These are phyloP conservation scores for Aepyceros melampus DNA, from an alignment of 2,113 vertebrate species.

Conservation along the genomic window DNA sequence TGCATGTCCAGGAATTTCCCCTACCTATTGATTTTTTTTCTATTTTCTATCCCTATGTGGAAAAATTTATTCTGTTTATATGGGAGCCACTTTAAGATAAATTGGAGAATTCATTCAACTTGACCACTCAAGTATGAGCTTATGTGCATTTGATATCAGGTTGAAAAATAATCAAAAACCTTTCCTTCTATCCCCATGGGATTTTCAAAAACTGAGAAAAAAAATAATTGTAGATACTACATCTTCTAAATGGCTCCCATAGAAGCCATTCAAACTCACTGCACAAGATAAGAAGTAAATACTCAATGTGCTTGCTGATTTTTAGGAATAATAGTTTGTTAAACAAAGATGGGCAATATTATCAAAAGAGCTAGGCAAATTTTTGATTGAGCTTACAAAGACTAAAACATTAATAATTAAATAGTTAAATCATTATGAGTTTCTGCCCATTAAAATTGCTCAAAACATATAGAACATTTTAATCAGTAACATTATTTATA, in stretches of 20 bases:
- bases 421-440: neutral
- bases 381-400: neutral
- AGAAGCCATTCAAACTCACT: neutral
- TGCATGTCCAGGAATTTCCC: neutral
- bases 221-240: neutral
- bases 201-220: neutral
- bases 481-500: neutral
- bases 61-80: slow-evolving; percentile 20
- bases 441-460: neutral
- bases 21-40: neutral
- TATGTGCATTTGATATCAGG: neutral
- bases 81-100: slow-evolving; percentile 63
- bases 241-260: neutral
- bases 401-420: neutral
- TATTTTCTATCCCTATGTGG: neutral
- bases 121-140: neutral
- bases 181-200: accelerated
- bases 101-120: neutral
- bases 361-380: neutral
- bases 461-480: neutral
- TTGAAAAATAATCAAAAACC: neutral
- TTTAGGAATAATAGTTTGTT: slow-evolving; percentile 14
- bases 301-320: neutral
- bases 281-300: neutral
- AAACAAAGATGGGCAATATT: neutral